Base-by-base conservation (phyloP, 2,888 invertebrate species). In the Oxycera nigricornis region DNA sequence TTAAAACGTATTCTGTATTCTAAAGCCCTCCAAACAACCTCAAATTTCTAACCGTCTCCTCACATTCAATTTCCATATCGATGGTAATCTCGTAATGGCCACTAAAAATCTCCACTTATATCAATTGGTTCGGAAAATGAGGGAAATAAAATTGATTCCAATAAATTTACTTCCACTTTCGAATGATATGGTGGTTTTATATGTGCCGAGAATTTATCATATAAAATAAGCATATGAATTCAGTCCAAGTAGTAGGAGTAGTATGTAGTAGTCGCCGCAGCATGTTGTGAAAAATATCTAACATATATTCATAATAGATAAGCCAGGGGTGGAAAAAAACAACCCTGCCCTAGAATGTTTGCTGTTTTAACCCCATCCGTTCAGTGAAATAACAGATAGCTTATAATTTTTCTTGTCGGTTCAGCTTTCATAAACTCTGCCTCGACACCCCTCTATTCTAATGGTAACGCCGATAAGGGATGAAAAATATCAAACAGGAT, bases 61-160 rank as follows among this genome's bases (percentile, higher is more conserved):
- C n/a, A n/a, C n/a, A n/a, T n/a, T n/a, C n/a, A n/a, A n/a, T n/a
- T n/a, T n/a, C n/a, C n/a, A n/a, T 46, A 46, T 46, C 61, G 72
- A 74, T 74, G 35, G 74, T 74, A 74, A 74, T 74, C 74, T 72
- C 31, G 72, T 74, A 74, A 74, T 74, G 72, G 74, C 72, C 55
- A 74, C 72, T 74, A 74, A 74, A 72, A 74, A 74, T 74, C 74
- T 74, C 62, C 62, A 72, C 74, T 72, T 61, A 74, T 74, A 72
- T 74, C 74, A 65, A 72, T 72, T 72, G 55, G 39, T 35, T 57
- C 26, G n/a, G 41, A 31, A 57, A 57, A 67, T 28, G 52, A 62
- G 26, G 65, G 62, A 74, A 72, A 72, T 65, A 50, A 55, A 74
- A 74, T 74, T 74, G 74, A 72, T 72, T 74, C 72, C 72, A 74